These are phyloP conservation scores for Drosophila fungiperda DNA, from an alignment of 2,888 invertebrate genomes.

Conservation along the genomic window DNA sequence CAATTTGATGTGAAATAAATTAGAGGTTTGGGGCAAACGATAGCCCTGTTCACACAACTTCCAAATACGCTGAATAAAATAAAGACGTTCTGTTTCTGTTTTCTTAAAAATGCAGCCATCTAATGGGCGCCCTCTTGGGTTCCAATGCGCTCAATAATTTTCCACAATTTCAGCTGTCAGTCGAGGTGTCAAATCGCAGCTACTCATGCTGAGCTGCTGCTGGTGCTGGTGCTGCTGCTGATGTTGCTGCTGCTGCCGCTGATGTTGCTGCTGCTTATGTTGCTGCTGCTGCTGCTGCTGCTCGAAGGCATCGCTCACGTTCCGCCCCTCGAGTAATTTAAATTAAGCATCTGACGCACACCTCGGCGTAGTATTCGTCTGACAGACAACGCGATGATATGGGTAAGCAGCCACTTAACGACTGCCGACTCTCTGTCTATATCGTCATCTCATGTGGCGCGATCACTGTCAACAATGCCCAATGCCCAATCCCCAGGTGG, in stretches of 20 bases:
- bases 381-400: conserved; percentile 79
- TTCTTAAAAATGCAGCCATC: conserved; percentile 58
- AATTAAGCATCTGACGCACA: conserved; percentile 81
- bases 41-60: conserved; percentile 65
- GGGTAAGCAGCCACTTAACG: conserved; percentile 77
- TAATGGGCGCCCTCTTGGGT: conserved; percentile 79
- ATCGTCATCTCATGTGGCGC: conserved; percentile 77
- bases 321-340: conserved; percentile 79
- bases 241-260: conserved; percentile 3
- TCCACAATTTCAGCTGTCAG: conserved; percentile 84
- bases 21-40: conserved; percentile 61
- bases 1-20: conserved; percentile 74
- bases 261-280: conserved; percentile 2
- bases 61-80: conserved; percentile 52
- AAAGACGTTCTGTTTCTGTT: conserved; percentile 60
- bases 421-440: conserved; percentile 56
- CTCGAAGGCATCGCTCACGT: conserved; percentile 43
- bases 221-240: conserved; percentile 38
- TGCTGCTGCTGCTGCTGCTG: conserved; percentile 22
- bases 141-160: conserved; percentile 84
- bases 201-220: conserved; percentile 84
- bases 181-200: conserved; percentile 85
- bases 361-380: conserved; percentile 53
- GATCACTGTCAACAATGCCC: conserved; percentile 79
- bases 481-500: conserved; percentile 72